Conservation (phyloP, 2,888 invertebrate species). For the Onthophagus sagittarius region DNA sequence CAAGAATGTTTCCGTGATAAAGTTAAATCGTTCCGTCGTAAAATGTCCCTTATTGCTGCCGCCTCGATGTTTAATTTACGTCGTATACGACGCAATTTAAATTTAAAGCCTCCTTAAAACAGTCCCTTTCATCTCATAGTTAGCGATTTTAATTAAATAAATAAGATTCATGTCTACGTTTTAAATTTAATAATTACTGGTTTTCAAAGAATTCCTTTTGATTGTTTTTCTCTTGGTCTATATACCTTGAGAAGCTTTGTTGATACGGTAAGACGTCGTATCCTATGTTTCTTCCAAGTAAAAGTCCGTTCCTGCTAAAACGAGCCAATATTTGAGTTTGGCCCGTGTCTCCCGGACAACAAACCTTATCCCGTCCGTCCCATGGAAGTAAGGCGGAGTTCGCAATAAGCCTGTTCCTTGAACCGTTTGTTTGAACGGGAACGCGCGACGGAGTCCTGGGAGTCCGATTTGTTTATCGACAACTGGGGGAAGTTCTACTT, state of each 20-base stretch:
- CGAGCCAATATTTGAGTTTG: slow-evolving; percentile 10
- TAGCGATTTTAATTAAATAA: neutral
- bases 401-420: slow-evolving; percentile 2
- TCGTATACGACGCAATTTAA: neutral
- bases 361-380: neutral
- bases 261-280: neutral
- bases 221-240: neutral
- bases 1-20: neutral
- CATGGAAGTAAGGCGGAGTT: neutral
- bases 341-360: slow-evolving; percentile 6
- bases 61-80: neutral
- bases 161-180: neutral
- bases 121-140: neutral
- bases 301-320: neutral
- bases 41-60: neutral
- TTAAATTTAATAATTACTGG: neutral
- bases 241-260: neutral
- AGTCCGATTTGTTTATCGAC: slow-evolving; percentile 9
- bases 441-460: neutral
- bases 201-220: neutral
- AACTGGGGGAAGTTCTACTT: neutral
- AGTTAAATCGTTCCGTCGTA: neutral
- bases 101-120: neutral
- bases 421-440: slow-evolving; percentile 9
- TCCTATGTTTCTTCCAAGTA: neutral